Percentiles rank a stretch among this genome's conserved stretches.
phyloP scores from a whole-genome alignment of 2,888 invertebrate species.

The Amorpha juglandis region DNA sequence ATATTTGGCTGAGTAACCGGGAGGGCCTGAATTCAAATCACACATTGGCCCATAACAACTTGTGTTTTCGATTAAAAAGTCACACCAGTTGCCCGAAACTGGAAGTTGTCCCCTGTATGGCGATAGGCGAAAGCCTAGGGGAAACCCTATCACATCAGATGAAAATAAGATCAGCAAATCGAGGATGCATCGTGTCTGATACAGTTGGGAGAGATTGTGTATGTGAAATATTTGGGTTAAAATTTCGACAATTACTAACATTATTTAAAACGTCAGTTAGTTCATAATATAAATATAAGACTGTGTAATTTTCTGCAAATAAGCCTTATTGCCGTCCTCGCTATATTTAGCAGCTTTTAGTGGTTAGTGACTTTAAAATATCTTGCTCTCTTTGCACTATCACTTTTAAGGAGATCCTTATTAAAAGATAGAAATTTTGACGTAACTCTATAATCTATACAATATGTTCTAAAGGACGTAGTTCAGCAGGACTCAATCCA shows the following conservation, averaged over 20 bases:
- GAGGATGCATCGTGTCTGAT: no score
- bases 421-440: background rate
- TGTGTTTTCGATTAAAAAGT: no score
- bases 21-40: no score
- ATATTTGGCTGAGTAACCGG: no score
- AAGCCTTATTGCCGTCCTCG: slow-evolving; percentile 43
- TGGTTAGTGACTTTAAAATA: slow-evolving; percentile 30
- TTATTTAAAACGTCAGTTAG: slow-evolving; percentile 31
- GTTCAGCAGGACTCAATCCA: no score
- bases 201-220: no score
- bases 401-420: background rate
- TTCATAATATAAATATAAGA: slow-evolving; percentile 3
- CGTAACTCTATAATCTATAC: slow-evolving; percentile 7
- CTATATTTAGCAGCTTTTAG: slow-evolving; percentile 39
- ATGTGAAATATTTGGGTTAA: background rate
- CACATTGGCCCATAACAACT: no score
- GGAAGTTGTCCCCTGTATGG: no score
- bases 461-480: slow-evolving; percentile 14
- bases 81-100: no score
- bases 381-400: slow-evolving; percentile 28
- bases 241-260: background rate
- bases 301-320: slow-evolving; percentile 10
- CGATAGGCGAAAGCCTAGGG: no score
- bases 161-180: no score
- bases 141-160: no score